Conservation (phyloP, 2,113 vertebrate species). For the Campylomormyrus tamandua region DNA sequence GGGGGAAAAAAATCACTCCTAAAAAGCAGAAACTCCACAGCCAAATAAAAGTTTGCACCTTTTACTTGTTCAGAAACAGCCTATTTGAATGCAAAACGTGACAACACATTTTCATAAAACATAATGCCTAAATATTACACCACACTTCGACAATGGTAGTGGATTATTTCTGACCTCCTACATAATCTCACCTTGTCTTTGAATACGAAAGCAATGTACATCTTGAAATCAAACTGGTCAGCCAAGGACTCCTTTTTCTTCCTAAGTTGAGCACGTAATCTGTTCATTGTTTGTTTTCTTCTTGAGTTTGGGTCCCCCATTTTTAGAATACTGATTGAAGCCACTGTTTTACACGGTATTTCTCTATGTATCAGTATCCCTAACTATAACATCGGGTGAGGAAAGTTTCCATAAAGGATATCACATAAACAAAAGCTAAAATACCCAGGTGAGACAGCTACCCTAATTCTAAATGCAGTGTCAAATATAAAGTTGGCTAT, state of each 20-base stretch:
- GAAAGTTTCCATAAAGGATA: conserved; percentile 46
- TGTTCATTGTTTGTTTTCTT: conserved; percentile 98
- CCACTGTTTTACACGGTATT: conserved; percentile 34
- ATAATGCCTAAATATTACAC: neutral
- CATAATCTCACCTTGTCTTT: conserved; percentile 88
- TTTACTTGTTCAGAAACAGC: neutral
- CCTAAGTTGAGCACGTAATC: conserved; percentile 98
- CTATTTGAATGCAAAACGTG: neutral
- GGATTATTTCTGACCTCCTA: neutral
- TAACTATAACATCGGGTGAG: conserved; percentile 33
- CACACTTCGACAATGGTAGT: neutral
- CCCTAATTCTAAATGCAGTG: conserved; percentile 47
- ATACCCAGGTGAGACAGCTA: conserved; percentile 43
- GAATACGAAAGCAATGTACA: conserved; percentile 99
- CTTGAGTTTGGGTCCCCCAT: conserved; percentile 99
- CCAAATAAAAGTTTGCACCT: neutral
- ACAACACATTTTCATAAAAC: neutral
- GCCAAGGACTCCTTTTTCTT: conserved; percentile 99
- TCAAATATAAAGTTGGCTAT: conserved; percentile 50
- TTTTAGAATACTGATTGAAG: conserved; percentile 68
- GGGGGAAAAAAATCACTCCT: neutral
- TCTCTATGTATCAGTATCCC: conserved; percentile 40
- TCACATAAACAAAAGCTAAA: conserved; percentile 45
- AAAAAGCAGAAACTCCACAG: neutral
- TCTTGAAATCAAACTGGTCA: conserved; percentile 99